Evolutionary conservation across 2,797 vertebrate genomes (phyloP).

Genomic region (Hypotaenidia philippensis): DNA sequence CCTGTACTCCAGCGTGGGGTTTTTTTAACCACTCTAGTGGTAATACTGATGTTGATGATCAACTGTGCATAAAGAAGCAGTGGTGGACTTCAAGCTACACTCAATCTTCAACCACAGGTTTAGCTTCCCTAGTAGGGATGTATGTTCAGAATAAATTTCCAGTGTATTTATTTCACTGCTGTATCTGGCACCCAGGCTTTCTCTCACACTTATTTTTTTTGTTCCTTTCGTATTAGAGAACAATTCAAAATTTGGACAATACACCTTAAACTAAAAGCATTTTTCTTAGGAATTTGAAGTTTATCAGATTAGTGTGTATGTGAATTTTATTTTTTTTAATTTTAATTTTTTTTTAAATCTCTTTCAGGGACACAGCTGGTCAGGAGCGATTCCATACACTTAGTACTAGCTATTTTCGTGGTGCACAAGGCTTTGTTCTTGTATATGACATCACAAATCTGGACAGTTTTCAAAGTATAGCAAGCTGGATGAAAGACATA

Average conservation of each 20-base stretch:
- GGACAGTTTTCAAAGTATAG: constrained; percentile 72
- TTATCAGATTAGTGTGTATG: neutral
- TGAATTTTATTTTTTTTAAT: neutral
- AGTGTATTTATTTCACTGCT: neutral
- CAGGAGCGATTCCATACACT: constrained; percentile 81
- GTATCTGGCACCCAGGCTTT: neutral
- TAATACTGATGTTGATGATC: neutral
- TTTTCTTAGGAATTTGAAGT: neutral
- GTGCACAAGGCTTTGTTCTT: constrained; percentile 79
- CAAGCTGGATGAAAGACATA: constrained; percentile 79
- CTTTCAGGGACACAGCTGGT: constrained; percentile 81
- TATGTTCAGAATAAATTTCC: neutral
- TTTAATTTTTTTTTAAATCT: neutral
- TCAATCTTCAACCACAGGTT: neutral
- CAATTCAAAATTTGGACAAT: neutral
- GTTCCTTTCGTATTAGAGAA: neutral
- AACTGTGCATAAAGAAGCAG: neutral
- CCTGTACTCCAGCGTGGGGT: neutral
- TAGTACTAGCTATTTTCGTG: constrained; percentile 80
- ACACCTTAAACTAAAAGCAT: neutral
- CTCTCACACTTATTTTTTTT: neutral
- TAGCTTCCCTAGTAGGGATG: neutral
- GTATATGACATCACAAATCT: constrained; percentile 80
- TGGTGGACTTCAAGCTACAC: neutral
- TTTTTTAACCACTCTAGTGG: neutral